Conservation (phyloP, 2,888 invertebrate genomes). For the Amitus sp. region DNA sequence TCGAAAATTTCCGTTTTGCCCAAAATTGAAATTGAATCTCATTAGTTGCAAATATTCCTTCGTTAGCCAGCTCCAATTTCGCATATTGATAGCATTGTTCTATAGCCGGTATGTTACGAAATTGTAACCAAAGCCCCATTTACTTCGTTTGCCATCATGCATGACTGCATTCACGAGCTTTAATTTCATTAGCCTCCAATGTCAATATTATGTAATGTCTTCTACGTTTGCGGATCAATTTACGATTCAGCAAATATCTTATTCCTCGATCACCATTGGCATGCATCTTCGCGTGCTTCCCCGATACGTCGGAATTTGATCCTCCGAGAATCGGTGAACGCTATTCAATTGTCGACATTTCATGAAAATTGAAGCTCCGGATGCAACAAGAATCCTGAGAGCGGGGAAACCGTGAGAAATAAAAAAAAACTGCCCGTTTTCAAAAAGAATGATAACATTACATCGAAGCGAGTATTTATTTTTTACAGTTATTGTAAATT, state of each 20-base stretch:
- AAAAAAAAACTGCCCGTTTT: no score
- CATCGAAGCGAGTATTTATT: no score
- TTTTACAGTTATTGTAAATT: no score
- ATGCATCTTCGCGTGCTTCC: not conserved
- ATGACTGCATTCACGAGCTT: not conserved
- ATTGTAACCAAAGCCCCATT: not conserved
- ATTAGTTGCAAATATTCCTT: not conserved
- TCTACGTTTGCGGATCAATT: not conserved
- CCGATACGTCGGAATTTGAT: not conserved
- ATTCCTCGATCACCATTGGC: not conserved
- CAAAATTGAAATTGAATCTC: not conserved
- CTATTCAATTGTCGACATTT: no score
- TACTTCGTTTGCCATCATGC: not conserved
- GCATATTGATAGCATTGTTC: not conserved
- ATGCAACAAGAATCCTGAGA: no score
- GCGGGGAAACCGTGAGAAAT: no score
- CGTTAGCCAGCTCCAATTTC: not conserved
- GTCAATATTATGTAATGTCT: not conserved
- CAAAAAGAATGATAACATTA: no score
- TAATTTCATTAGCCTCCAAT: constrained; percentile 1
- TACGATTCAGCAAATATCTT: not conserved
- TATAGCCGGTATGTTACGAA: not conserved
- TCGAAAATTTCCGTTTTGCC: no score
- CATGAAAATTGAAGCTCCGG: no score
- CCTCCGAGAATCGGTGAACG: no score